phyloP scores from a whole-genome alignment of 2,888 invertebrate species.

The Girardia tigrina region DNA sequence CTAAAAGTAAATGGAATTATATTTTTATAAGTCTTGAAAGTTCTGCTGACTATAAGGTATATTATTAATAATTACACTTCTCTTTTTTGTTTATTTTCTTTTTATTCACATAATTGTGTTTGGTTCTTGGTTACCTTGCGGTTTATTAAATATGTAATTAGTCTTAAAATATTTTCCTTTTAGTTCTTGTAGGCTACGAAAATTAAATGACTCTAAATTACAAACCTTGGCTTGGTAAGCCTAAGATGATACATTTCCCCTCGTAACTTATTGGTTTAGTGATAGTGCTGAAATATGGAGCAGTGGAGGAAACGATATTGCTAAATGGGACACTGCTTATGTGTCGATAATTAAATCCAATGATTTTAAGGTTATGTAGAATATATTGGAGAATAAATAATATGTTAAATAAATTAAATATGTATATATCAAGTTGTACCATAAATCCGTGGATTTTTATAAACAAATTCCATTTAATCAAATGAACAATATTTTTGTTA shows the following conservation, averaged over 20 bases:
- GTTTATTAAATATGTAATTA: background rate
- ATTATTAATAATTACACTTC: background rate
- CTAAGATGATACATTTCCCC: background rate
- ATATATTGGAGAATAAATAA: no score
- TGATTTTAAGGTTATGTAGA: constrained; percentile 15
- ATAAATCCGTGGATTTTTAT: no score
- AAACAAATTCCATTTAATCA: no score
- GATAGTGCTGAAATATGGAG: constrained; percentile 23
- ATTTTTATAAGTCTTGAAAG: background rate
- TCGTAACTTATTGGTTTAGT: background rate
- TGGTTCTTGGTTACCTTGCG: background rate
- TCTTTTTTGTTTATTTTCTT: background rate
- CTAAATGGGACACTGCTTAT: background rate
- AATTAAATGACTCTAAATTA: background rate
- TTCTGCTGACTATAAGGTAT: constrained; percentile 24
- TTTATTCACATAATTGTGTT: background rate
- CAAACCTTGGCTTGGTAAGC: constrained; percentile 15
- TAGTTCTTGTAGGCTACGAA: background rate
- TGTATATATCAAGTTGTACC: no score
- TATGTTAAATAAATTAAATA: no score
- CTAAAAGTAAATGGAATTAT: background rate
- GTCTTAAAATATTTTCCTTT: no score
- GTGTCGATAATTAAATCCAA: background rate
- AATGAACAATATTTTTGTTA: no score
- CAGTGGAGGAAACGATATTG: background rate